Percentiles rank a stretch among this genome's conserved stretches.
Conservation (phyloP, 2,888 invertebrate species). For the Orthosia gothica region DNA sequence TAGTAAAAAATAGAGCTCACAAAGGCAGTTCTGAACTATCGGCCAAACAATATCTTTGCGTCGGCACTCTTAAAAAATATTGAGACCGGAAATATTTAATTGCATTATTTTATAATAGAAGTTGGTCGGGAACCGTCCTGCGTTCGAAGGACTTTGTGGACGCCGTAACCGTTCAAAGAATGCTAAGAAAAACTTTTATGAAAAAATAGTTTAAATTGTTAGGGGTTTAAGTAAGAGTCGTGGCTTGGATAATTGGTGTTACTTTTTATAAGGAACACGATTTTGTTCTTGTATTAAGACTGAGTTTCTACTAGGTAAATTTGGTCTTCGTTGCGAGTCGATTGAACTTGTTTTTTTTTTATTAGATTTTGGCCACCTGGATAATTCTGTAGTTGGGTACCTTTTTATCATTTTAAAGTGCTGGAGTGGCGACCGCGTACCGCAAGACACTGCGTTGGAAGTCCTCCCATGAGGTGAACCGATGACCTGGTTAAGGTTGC, state of each 20-base stretch:
- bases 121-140: conserved; percentile 54
- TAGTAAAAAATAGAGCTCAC: conserved; percentile 27
- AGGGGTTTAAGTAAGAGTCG: conserved; percentile 30
- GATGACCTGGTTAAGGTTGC: no score
- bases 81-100: conserved; percentile 85
- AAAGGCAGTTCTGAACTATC: conserved; percentile 62
- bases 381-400: no score
- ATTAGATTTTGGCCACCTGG: no score
- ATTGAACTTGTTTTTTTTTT: background rate
- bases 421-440: no score
- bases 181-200: conserved; percentile 35
- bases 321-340: background rate
- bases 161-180: conserved; percentile 51
- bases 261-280: conserved; percentile 44
- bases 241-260: conserved; percentile 42
- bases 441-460: no score
- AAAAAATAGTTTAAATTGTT: conserved; percentile 43
- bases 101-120: conserved; percentile 79
- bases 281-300: background rate
- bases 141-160: conserved; percentile 63
- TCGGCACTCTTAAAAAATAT: conserved; percentile 73
- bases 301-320: background rate
- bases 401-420: no score
- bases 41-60: conserved; percentile 65
- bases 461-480: no score